Evolutionary conservation across 2,888 invertebrate genomes (phyloP).

Genomic region (Drosophila tanythrix): DNA sequence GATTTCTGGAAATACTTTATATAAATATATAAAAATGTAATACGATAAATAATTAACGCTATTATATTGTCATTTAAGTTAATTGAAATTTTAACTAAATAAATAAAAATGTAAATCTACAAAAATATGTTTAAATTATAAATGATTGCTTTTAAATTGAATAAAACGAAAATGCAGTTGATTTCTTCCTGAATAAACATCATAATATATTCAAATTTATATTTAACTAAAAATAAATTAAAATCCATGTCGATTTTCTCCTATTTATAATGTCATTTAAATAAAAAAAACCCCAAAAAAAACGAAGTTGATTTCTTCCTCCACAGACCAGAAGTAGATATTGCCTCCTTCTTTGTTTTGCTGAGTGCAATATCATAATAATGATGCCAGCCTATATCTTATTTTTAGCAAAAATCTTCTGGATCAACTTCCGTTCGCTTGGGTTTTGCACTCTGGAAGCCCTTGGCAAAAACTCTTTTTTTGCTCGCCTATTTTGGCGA

Average conservation of each 20-base stretch:
- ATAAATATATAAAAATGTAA: neutral
- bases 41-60: no score
- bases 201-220: neutral
- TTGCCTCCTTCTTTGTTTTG: neutral
- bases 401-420: conserved; percentile 42
- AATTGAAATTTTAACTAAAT: neutral
- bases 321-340: neutral
- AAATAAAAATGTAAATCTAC: no score
- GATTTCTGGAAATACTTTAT: neutral
- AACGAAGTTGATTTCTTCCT: neutral
- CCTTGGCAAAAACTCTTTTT: conserved; percentile 18
- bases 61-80: neutral
- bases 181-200: no score
- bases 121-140: neutral
- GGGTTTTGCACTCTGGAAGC: no score
- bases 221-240: neutral
- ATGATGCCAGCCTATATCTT: conserved; percentile 18
- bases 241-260: neutral
- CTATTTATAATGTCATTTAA: neutral
- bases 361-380: neutral
- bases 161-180: neutral
- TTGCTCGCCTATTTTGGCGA: neutral
- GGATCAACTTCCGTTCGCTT: conserved; percentile 33
- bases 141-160: neutral
- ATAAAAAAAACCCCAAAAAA: neutral